Percentiles rank a stretch among this genome's conserved stretches.
These are phyloP conservation scores for Eupithecia inturbata DNA, from an alignment of 2,888 invertebrate genomes.

Conservation along the genomic window DNA sequence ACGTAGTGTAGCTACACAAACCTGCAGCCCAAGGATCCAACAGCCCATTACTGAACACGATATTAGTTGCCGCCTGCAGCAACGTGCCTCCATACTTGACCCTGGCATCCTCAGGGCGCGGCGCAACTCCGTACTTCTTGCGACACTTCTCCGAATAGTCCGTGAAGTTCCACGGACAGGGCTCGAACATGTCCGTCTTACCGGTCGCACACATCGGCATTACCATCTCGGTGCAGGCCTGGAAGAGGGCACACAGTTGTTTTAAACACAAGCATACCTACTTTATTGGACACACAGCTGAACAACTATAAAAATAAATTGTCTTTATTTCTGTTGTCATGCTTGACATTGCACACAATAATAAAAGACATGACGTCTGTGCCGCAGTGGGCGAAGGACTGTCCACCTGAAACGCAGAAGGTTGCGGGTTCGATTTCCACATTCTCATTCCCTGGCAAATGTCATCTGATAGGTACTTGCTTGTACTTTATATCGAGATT, in stretches of 20 bases:
- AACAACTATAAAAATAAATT: too few species aligned
- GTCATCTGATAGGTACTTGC: too few species aligned
- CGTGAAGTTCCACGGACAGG: slow-evolving; percentile 88
- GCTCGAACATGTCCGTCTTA: slow-evolving; percentile 92
- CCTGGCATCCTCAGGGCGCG: slow-evolving; percentile 87
- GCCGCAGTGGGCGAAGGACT: too few species aligned
- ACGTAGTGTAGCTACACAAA: slow-evolving; percentile 25
- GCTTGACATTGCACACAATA: too few species aligned
- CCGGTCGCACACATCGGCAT: slow-evolving; percentile 96
- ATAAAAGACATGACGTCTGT: too few species aligned
- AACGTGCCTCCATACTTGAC: slow-evolving; percentile 92
- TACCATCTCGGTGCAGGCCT: slow-evolving; percentile 98
- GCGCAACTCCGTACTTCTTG: slow-evolving; percentile 87
- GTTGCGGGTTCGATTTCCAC: too few species aligned
- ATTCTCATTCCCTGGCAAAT: too few species aligned
- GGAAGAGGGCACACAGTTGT: slow-evolving; percentile 37
- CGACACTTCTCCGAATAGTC: slow-evolving; percentile 87
- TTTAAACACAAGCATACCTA: not conserved
- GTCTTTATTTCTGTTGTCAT: too few species aligned
- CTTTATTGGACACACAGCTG: too few species aligned
- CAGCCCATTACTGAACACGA: slow-evolving; percentile 93
- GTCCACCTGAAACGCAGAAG: too few species aligned
- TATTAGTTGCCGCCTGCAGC: slow-evolving; percentile 87
- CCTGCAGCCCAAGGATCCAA: slow-evolving; percentile 95
- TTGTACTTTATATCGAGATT: too few species aligned